Base-by-base conservation (phyloP, 2,888 invertebrate species). In the Caradrina clavipalpis region DNA sequence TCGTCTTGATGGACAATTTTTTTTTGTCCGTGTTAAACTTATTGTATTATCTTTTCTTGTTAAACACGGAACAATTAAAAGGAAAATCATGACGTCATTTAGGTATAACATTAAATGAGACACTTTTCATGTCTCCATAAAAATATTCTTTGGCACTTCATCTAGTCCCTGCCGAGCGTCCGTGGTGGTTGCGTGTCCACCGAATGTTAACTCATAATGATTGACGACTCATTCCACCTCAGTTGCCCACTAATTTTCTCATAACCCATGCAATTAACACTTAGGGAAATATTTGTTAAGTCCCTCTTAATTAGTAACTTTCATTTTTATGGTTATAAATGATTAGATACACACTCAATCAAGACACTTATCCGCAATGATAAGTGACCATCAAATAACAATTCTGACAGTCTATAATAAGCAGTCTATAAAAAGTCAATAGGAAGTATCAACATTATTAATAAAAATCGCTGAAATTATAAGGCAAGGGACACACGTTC, bases 391-490 rank as follows among this genome's bases (percentile, higher is more conserved):
- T 49, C 53, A 63, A 70, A 82, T 83, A 71, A 78, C 83, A 83
- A 78, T 50, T 80, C 77, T 64, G 75, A 81, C 72, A 65, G 73
- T 65, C 26, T 77, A 68, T 77, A 68, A 80, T 80, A 72, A 80
- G 64, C 62, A 75, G 77, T 75, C 81, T 62, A 82, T 81, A 78
- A 81, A 87, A 86, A 86, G 70, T 86, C 87, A 85, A 87, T 82
- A 84, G 84, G 82, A 78, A 80, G 71, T 81, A 88, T 93, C 94
- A 93, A 92, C 90, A 90, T 87, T 87, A 87, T 79, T 84, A 87
- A 89, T 88, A 93, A 91, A 92, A 93, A 92, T 90, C 81, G 91
- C 92, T 91, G 92, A 94, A 94, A 94, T 94, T 91, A 94, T 92
- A 93, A 89, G 88, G 84, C 89, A 53, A 75, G 76, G 89, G 89